Evolutionary conservation across 2,113 vertebrate genomes (phyloP).

Genomic region (Triplophysa siluroides): DNA sequence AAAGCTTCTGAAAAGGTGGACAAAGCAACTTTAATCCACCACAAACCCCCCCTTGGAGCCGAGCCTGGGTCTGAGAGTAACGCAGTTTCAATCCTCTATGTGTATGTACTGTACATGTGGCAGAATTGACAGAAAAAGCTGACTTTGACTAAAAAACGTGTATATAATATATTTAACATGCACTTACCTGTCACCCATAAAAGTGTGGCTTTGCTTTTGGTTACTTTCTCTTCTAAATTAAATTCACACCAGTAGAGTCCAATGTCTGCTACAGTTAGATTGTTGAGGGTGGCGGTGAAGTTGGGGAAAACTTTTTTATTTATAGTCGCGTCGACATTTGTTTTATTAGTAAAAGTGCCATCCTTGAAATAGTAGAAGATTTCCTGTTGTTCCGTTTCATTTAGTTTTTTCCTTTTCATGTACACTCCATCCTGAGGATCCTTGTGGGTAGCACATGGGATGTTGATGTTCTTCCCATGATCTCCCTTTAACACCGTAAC

Average conservation of each 20-base stretch:
- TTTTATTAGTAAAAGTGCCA: accelerated
- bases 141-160: not conserved
- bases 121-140: too few species aligned
- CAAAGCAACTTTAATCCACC: too few species aligned
- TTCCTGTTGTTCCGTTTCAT: not conserved
- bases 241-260: conserved; percentile 52
- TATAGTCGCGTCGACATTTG: accelerated
- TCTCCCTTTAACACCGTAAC: not conserved
- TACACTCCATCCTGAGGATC: conserved; percentile 11
- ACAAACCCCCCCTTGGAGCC: too few species aligned
- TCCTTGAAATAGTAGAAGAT: not conserved
- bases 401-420: conserved; percentile 33
- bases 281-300: conserved; percentile 41
- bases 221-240: not conserved
- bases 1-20: too few species aligned
- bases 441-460: not conserved
- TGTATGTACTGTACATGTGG: too few species aligned
- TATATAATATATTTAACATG: not conserved
- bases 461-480: not conserved
- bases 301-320: not conserved
- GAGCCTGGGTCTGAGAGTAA: too few species aligned
- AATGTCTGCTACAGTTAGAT: conserved; percentile 38
- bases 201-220: accelerated
- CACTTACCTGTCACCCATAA: conserved; percentile 13
- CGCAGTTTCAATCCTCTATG: too few species aligned